Base-by-base conservation (phyloP, 2,113 vertebrate genomes). In the Noturus placidus region DNA sequence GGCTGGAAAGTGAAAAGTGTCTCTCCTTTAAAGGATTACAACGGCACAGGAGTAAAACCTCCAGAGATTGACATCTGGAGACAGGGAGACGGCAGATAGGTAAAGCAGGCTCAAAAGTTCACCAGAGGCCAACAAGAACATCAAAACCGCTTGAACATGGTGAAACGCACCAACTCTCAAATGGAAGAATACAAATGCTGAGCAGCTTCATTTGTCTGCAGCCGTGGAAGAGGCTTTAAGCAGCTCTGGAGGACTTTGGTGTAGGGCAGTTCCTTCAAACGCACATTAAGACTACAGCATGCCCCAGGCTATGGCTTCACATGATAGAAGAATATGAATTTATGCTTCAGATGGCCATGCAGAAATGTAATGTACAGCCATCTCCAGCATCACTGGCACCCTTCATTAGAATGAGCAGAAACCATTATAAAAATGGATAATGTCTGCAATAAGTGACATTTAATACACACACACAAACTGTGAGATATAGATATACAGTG, bases 21-120 rank as follows among this genome's bases (percentile, higher is more conserved):
- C 20, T 80, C 65, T 77, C 19, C 61, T 38, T 93, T 91, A 93
- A 92, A 94, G 91, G 93, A 95, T 93, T 93, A 94, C 82, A 83
- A 61, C 38, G 17, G 10, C 11, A 6, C 27, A 54, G 33, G 70
- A 59, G 74, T 74, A 84, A 89, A 84, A 80, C 83, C 70, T 82
- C 80, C 22, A n/a, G 65, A 54, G 74, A 65, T 33, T 2, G 52
- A 50, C 81, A 83, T n/a, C 17, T 72, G 70, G 78, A 50, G 74
- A 80, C 70, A 52, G 78, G 20, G 33, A n/a, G 72, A 78, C 61
- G 63, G 74, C 61, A 70, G 70, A 38, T 1, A 25, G 56, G 17
- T 81, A 25, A 57, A 46, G 46, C 52, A 59, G 87, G 46, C 33
- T 69, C 52, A 20, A 56, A 52, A 61, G 76, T 42, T 86, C 80